Percentiles rank a stretch among this genome's conserved stretches.
phyloP scores from a whole-genome alignment of 1,140 invertebrate species.

The Capitella teleta region DNA sequence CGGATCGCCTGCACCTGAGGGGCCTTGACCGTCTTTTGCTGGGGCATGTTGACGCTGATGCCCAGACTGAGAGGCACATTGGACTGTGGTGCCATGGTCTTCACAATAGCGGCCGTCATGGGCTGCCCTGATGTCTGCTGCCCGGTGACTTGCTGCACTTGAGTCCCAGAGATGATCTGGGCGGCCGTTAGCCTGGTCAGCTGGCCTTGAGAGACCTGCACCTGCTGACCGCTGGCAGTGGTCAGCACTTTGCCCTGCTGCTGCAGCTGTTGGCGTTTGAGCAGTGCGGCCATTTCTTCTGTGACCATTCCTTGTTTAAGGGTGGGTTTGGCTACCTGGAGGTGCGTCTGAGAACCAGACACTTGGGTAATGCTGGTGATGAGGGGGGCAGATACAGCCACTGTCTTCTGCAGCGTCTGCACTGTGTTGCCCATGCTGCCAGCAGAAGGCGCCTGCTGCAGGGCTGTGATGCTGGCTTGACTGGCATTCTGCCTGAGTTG shows the following conservation, averaged over 20 bases:
- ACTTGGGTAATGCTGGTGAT: too few species aligned
- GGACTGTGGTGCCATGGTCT: slow-evolving; percentile 20
- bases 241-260: slow-evolving; percentile 37
- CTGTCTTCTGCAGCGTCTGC: slow-evolving; percentile 8
- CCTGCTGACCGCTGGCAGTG: slow-evolving; percentile 8
- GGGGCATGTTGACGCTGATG: slow-evolving; percentile 21
- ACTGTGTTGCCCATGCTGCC: slow-evolving; percentile 13
- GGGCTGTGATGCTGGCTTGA: slow-evolving; percentile 29
- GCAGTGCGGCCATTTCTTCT: slow-evolving; percentile 58
- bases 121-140: slow-evolving; percentile 51
- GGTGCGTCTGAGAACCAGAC: background rate
- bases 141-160: slow-evolving; percentile 35
- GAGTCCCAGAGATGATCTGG: slow-evolving; percentile 50
- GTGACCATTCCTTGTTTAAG: slow-evolving; percentile 46
- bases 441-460: slow-evolving; percentile 14
- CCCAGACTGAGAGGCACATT: slow-evolving; percentile 25
- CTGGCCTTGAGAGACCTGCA: slow-evolving; percentile 7
- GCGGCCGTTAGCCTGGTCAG: slow-evolving; percentile 29
- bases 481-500: too few species aligned
- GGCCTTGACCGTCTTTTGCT: slow-evolving; percentile 11
- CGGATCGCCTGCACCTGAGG: background rate
- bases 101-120: slow-evolving; percentile 33
- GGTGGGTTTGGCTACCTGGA: slow-evolving; percentile 25
- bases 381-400: too few species aligned
- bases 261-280: slow-evolving; percentile 55